Conservation (phyloP, 2,888 invertebrate species). For the Leptopilina myrica region DNA sequence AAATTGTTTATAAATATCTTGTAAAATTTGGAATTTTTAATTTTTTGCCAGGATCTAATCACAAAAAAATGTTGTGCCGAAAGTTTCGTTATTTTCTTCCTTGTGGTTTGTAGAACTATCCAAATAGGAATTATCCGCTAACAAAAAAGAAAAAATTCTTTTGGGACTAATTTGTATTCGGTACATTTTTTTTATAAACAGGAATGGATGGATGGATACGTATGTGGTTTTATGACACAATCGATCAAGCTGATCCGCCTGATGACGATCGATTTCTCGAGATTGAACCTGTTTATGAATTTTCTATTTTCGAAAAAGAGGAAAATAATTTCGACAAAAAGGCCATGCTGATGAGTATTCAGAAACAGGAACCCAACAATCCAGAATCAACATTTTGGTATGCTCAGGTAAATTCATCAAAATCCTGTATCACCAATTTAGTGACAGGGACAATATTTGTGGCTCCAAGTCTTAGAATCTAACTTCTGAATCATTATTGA, state of each 20-base stretch:
- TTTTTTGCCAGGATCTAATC: no score
- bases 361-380: slow-evolving; percentile 76
- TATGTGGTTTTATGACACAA: slow-evolving; percentile 94
- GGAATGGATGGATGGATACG: slow-evolving; percentile 88
- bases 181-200: slow-evolving; percentile 50
- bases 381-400: slow-evolving; percentile 80
- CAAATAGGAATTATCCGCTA: no score
- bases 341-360: slow-evolving; percentile 78
- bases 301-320: slow-evolving; percentile 79
- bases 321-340: slow-evolving; percentile 33
- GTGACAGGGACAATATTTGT: no score
- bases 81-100: no score
- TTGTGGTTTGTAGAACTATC: no score
- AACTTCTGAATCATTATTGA: background rate
- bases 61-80: no score
- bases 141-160: background rate
- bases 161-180: no score
- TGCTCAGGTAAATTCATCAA: slow-evolving; percentile 82
- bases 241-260: slow-evolving; percentile 91
- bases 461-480: no score
- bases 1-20: no score
- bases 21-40: no score
- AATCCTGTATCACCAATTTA: background rate
- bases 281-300: slow-evolving; percentile 92
- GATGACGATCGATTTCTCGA: slow-evolving; percentile 89